A percentile compares a stretch with the other conserved stretches of the same genome.
These are phyloP conservation scores for Tragelaphus strepsiceros DNA, from an alignment of 2,113 vertebrate species.

Conservation along the genomic window DNA sequence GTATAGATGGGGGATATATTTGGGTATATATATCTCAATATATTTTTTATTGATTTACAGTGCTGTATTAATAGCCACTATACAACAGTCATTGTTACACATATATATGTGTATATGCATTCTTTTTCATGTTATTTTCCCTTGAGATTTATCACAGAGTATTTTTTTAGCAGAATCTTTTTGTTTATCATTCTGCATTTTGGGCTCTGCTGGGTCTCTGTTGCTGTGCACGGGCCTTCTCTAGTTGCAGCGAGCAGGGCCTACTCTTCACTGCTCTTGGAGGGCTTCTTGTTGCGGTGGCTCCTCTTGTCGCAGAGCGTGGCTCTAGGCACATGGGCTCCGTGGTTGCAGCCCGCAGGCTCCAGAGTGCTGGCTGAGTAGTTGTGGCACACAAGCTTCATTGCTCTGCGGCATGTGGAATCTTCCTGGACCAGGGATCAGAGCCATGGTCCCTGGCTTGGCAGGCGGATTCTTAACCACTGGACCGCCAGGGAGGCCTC, in stretches of 20 bases:
- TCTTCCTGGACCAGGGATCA: background rate
- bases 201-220: background rate
- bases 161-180: background rate
- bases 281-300: fast-evolving
- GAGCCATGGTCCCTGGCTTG: background rate
- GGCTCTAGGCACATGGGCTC: background rate
- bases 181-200: fast-evolving
- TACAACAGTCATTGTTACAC: background rate
- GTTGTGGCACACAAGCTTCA: background rate
- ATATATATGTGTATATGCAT: background rate
- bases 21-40: no score
- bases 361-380: background rate
- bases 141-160: background rate
- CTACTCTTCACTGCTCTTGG: background rate
- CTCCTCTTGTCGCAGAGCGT: background rate
- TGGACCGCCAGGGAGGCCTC: background rate
- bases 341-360: fast-evolving
- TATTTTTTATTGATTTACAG: background rate
- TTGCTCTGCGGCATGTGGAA: background rate
- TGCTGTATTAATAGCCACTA: background rate
- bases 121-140: background rate
- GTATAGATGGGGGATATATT: background rate
- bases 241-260: background rate
- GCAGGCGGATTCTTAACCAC: background rate
- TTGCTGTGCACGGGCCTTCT: background rate